These are phyloP conservation scores for Gorsachius magnificus DNA, from an alignment of 2,797 vertebrate genomes.

Conservation along the genomic window DNA sequence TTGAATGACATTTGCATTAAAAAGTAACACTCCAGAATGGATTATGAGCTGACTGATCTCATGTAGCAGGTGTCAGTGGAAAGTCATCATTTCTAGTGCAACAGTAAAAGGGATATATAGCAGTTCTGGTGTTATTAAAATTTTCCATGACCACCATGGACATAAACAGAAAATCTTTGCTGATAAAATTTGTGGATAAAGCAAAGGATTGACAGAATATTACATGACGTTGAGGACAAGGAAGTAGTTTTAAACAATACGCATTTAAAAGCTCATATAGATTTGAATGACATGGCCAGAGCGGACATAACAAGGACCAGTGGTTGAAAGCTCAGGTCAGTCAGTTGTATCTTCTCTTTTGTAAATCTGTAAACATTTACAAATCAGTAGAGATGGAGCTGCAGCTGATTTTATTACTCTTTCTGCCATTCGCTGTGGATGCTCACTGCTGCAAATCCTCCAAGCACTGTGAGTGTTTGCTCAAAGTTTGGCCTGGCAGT, in stretches of 20 bases:
- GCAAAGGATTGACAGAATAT: background rate
- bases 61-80: conserved; percentile 1
- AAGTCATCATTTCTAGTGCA: background rate
- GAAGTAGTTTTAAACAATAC: background rate
- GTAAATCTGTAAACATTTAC: background rate
- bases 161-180: background rate
- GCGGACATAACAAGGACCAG: background rate
- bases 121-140: background rate
- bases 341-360: background rate
- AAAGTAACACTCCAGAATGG: background rate
- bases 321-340: background rate
- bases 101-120: background rate
- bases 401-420: background rate
- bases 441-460: background rate
- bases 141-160: background rate
- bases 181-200: background rate
- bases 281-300: background rate
- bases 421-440: background rate
- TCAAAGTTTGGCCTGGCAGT: background rate
- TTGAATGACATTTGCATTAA: conserved; percentile 27
- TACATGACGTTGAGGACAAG: background rate
- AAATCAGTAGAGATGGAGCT: background rate
- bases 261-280: background rate
- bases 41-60: conserved; percentile 18
- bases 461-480: background rate